Conservation (phyloP, 2,113 vertebrate species). For the Lipotes vexillifer region DNA sequence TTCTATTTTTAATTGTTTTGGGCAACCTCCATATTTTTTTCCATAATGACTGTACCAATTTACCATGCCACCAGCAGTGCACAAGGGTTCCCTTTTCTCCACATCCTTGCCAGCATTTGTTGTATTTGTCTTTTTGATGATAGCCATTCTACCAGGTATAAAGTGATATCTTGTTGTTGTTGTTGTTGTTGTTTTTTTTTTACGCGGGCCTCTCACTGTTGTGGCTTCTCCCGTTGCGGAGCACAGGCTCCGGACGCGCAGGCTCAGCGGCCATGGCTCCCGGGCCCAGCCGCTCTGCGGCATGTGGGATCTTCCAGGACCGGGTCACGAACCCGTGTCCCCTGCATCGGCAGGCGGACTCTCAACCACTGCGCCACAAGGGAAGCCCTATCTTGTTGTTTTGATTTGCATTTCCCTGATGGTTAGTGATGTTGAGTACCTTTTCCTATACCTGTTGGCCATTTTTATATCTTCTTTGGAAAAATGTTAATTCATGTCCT, state of each 20-base stretch:
- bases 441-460: background rate
- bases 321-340: too few species aligned
- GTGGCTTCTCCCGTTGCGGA: too few species aligned
- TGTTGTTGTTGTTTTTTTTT: too few species aligned
- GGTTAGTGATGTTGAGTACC: background rate
- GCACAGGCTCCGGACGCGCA: too few species aligned
- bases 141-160: background rate
- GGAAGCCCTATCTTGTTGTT: too few species aligned
- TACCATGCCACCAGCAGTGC: background rate
- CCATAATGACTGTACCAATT: background rate
- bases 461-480: background rate
- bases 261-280: too few species aligned
- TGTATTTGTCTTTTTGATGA: background rate
- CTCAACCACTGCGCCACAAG: too few species aligned
- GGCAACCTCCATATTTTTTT: background rate
- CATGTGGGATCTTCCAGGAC: too few species aligned
- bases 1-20: background rate
- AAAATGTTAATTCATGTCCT: background rate
- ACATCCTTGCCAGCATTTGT: background rate
- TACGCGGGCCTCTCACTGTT: too few species aligned
- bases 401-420: background rate
- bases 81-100: background rate
- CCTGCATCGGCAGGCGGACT: too few species aligned
- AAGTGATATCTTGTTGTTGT: background rate
- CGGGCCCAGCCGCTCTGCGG: too few species aligned